Evolutionary conservation across 1,140 invertebrate genomes (phyloP), one percentile per base, ranked within the genome.

Genomic region (Bombus terrestris): DNA sequence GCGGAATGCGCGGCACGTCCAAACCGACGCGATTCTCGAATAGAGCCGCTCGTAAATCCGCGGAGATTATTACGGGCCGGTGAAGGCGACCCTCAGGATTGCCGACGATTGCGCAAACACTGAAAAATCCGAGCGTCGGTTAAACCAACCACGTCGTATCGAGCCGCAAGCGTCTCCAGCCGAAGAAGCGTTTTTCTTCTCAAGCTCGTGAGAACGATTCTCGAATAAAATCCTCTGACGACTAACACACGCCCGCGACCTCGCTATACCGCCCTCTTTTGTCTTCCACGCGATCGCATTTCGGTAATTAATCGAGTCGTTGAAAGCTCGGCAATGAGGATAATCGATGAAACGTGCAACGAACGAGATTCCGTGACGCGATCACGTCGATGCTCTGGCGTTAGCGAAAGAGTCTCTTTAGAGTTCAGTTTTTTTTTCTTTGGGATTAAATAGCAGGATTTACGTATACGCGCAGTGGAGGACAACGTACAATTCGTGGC

Each of bases 41-140:
- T 80, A 83, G 71, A 85, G 87, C 86, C 83, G 85, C 84, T 84
- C 87, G 90, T 89, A 91, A 93, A 93, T 92, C 90, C 87, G 47
- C 3, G 37, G 73, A 92, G 90, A 92, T 92, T 93, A 92, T 92
- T 89, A 87, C 81, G 69, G 85, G 73, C 83, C 53, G 32, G 37
- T 59, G 77, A 83, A 82, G 85, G 73, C 47, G 74, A 28, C 25
- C 47, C 73, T 66, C 59, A 57, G 75, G 68, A 68, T 87, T 47
- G 39, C 64, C 79, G 69, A 39, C 47, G 86, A 87, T 83, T 85
- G 81, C 59, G 85, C 86, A 87, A 90, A 86, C 86, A 92, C 57
- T 71, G 79, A 86, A 89, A 92, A 91, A 90, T 83, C 75, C 79
- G n/a, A 73, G 66, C 59, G 57, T 78, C 53, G 37, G 78, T 89